Evolutionary conservation across 1,140 invertebrate genomes (phyloP), one percentile per base, ranked within the genome.

Genomic region (Pachypeltis micranthus): DNA sequence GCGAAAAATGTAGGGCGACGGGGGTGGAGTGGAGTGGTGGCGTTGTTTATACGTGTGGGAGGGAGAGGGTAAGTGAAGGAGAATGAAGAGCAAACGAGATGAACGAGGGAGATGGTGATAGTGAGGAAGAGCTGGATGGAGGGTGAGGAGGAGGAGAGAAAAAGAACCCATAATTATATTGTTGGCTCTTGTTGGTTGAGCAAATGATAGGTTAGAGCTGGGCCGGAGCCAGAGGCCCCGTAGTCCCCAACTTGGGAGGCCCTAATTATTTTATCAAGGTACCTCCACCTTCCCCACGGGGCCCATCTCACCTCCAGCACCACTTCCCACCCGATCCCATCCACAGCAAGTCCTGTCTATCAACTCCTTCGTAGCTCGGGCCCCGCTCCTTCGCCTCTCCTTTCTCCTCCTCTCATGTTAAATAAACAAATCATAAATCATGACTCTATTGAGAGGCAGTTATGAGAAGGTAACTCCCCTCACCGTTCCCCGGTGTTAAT

Each of bases 391-490:
- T 34, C n/a, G 51, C 1, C 54, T 57, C 19, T 25, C 28, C 47
- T 51, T 55, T 62, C 27, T 21, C 34, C 25, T 14, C 31, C 24
- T 34, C 44, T 61, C 65, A 66, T 59, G 67, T 61, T 68, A 64
- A 67, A 65, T 67, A 66, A 67, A 67, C 66, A 67, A 67, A 67
- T 61, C 65, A 65, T 67, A 67, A 66, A 67, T 67, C 74, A 70
- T 68, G 64, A 39, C 23, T 59, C 62, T 65, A 67, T 65, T 65
- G 63, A 71, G 71, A 28, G 47, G 63, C 28, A 27, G 59, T 61
- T 61, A 55, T 27, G 58, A 29, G 55, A 24, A 23, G 27, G 62
- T 44, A 23, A 19, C 58, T 44, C 16, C 31, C 25, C 12, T 31
- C 44, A 21, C 31, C 63, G 61, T 61, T 61, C 64, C 27, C 61